Percentiles rank a stretch among this genome's conserved stretches.
phyloP scores from a whole-genome alignment of 2,888 invertebrate species.

The Fabriciana adippe region DNA sequence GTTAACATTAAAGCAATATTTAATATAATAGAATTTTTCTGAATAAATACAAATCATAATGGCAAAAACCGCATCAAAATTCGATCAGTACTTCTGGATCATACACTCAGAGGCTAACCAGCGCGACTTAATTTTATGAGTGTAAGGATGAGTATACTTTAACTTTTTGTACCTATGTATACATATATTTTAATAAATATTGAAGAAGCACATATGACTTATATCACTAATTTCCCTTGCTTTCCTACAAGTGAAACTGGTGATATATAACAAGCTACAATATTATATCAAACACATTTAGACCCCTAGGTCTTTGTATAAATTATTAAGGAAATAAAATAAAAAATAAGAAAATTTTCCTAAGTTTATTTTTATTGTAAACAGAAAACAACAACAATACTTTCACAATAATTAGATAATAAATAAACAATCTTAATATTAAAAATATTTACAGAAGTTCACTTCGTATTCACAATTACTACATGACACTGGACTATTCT shows the following conservation, averaged over 20 bases:
- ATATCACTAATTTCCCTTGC: conserved; percentile 49
- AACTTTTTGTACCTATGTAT: not conserved
- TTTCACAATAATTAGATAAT: conserved; percentile 41
- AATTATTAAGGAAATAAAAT: too few species aligned
- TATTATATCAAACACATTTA: conserved; percentile 11
- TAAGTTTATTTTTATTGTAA: conserved; percentile 39
- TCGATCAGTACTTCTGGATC: too few species aligned
- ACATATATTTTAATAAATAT: not conserved
- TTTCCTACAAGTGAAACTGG: conserved; percentile 68
- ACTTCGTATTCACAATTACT: conserved; percentile 52
- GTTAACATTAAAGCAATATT: too few species aligned
- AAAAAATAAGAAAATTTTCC: not conserved
- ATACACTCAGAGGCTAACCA: too few species aligned
- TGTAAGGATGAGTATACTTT: not conserved
- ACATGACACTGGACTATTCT: conserved; percentile 43
- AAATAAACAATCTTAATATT: conserved; percentile 52
- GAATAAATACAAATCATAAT: too few species aligned
- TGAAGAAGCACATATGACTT: conserved; percentile 9
- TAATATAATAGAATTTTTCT: too few species aligned
- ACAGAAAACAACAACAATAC: conserved; percentile 58
- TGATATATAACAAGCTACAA: conserved; percentile 51
- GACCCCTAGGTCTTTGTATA: not conserved
- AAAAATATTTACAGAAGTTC: conserved; percentile 76
- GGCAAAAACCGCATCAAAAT: too few species aligned
- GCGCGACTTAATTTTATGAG: too few species aligned